Conservation (phyloP, 1,140 invertebrate species). For the Drosophila pseudoananassae region DNA sequence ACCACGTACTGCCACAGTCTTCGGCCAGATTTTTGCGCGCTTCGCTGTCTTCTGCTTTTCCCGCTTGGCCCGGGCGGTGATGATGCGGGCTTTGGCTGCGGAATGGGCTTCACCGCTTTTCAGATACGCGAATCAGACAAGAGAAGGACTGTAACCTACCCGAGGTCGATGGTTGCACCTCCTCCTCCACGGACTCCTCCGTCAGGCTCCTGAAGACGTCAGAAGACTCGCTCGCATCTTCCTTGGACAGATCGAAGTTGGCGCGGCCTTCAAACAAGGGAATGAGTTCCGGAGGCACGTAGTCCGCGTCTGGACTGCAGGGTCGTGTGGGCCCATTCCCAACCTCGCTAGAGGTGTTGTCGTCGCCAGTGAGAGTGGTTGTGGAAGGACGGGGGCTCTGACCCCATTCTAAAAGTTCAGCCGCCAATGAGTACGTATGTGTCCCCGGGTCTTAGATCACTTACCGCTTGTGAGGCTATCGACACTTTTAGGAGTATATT, state of each 20-base stretch:
- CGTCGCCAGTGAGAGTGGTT: too few species aligned
- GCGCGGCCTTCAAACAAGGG: not conserved
- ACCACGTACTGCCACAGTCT: too few species aligned
- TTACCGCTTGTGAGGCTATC: not conserved
- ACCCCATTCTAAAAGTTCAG: not conserved
- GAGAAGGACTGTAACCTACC: not conserved
- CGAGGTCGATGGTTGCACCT: not conserved
- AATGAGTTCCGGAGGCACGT: not conserved
- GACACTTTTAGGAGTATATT: too few species aligned
- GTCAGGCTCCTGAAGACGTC: too few species aligned
- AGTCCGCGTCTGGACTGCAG: not conserved
- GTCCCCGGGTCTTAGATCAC: not conserved
- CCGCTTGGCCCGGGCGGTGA: not conserved
- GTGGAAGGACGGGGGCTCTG: not conserved
- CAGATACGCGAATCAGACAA: too few species aligned
- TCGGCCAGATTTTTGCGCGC: not conserved
- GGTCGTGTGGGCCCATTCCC: not conserved
- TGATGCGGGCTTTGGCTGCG: not conserved
- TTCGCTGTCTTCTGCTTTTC: not conserved
- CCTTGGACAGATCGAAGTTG: not conserved
- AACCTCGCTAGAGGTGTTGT: not conserved
- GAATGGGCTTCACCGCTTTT: not conserved
- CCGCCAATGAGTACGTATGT: not conserved
- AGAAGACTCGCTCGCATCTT: too few species aligned
- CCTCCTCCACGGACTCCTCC: not conserved